Evolutionary conservation across 1,140 invertebrate genomes (phyloP).

Genomic region (Atta texana): DNA sequence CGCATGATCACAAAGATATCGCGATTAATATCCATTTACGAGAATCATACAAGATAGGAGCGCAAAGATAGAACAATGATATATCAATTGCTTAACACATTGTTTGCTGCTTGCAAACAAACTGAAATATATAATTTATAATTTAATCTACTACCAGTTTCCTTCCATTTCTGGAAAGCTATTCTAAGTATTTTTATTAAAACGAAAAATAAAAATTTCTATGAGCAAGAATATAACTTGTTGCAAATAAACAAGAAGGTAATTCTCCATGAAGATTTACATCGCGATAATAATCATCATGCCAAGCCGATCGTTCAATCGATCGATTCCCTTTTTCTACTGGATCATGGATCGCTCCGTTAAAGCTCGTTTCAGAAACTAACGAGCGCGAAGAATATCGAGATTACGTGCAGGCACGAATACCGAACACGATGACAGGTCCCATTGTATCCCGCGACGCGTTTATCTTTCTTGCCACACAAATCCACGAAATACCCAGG

Average conservation of each 20-base stretch:
- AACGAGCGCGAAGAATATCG: slow-evolving; percentile 58
- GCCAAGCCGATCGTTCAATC: slow-evolving; percentile 6
- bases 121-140: background rate
- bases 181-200: background rate
- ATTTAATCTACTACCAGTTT: background rate
- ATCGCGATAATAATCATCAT: slow-evolving; percentile 18
- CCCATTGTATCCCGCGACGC: slow-evolving; percentile 26
- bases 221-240: slow-evolving; percentile 2
- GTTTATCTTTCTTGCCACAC: background rate
- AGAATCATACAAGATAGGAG: background rate
- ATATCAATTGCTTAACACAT: slow-evolving; percentile 11
- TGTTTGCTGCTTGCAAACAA: background rate
- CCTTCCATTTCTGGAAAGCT: background rate
- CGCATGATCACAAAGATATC: slow-evolving; percentile 33
- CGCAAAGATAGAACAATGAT: background rate
- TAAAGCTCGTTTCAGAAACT: slow-evolving; percentile 41
- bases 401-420: slow-evolving; percentile 38
- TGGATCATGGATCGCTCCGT: slow-evolving; percentile 20
- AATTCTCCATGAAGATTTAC: background rate
- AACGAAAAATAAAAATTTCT: background rate
- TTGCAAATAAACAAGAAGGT: background rate
- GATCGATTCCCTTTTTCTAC: slow-evolving; percentile 43
- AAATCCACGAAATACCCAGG: slow-evolving; percentile 21
- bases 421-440: slow-evolving; percentile 61
- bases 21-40: slow-evolving; percentile 59